Conservation (phyloP, 1,140 invertebrate species). For the Wiebesia pumilae region DNA sequence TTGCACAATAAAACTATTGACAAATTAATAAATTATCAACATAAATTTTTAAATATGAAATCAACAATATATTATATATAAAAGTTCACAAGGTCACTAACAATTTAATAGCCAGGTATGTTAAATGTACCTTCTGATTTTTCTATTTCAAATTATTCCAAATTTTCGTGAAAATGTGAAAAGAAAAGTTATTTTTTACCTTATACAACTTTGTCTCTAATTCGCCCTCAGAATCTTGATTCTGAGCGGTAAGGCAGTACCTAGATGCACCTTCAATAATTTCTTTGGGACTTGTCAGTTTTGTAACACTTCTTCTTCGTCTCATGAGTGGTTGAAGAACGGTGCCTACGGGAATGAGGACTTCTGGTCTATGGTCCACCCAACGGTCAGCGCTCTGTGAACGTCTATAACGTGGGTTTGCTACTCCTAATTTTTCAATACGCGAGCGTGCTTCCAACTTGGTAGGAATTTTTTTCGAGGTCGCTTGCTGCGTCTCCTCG, state of each 20-base stretch:
- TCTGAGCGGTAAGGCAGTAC: constrained; percentile 94
- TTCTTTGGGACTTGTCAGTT: constrained; percentile 80
- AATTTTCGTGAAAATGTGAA: not conserved
- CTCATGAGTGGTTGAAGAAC: constrained; percentile 90
- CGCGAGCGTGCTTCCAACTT: constrained; percentile 63
- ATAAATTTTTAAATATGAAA: no score
- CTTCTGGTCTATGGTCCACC: constrained; percentile 91
- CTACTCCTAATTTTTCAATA: constrained; percentile 75
- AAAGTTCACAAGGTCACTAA: no score
- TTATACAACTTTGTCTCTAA: constrained; percentile 95
- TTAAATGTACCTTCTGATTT: no score
- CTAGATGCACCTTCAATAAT: constrained; percentile 81
- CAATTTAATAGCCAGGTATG: no score
- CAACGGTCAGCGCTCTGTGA: constrained; percentile 89
- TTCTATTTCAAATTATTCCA: no score
- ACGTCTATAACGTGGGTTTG: constrained; percentile 84
- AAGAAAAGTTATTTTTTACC: constrained; percentile 70
- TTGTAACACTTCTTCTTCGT: constrained; percentile 88
- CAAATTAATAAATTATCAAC: no score
- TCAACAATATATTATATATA: no score
- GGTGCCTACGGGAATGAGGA: constrained; percentile 85
- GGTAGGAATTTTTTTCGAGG: constrained; percentile 55
- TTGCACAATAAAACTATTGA: no score
- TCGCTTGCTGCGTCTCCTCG: constrained; percentile 34
- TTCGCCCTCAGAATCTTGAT: constrained; percentile 92